A percentile compares a stretch with the other conserved stretches of the same genome.
phyloP scores from a whole-genome alignment of 1,140 invertebrate genomes.

The Drosophila ohnishii region DNA sequence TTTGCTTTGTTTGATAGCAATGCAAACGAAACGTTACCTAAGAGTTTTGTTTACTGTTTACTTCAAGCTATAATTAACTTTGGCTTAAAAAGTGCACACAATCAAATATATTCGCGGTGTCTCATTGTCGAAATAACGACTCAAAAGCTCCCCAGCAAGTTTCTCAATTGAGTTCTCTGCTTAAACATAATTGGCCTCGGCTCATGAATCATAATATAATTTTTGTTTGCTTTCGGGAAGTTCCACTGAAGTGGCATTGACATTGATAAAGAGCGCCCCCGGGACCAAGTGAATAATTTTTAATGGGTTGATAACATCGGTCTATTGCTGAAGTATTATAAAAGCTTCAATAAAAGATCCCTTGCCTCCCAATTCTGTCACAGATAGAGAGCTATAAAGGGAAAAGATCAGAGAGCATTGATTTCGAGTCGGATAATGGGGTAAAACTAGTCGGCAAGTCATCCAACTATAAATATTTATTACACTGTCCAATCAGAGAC shows the following conservation, averaged over 20 bases:
- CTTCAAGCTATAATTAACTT: constrained; percentile 23
- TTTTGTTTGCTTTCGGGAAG: constrained; percentile 35
- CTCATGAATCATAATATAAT: constrained; percentile 33
- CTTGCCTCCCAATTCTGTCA: constrained; percentile 2
- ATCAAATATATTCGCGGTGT: constrained; percentile 5
- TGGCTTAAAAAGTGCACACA: constrained; percentile 6
- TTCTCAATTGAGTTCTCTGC: constrained; percentile 30
- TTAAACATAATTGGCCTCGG: constrained; percentile 35
- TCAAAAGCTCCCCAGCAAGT: background rate
- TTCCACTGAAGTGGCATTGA: constrained; percentile 43
- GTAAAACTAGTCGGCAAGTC: constrained; percentile 13
- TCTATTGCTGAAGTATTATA: constrained; percentile 14
- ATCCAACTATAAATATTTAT: constrained; percentile 38
- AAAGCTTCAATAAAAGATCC: constrained; percentile 7
- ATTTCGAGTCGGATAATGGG: constrained; percentile 10
- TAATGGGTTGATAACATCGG: constrained; percentile 35
- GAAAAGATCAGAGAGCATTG: constrained; percentile 10
- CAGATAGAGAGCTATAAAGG: constrained; percentile 10
- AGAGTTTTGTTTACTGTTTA: constrained; percentile 27
- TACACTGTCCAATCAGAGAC: constrained; percentile 32
- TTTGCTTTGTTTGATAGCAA: constrained; percentile 11
- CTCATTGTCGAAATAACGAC: background rate
- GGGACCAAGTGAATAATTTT: constrained; percentile 28
- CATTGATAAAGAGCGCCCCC: constrained; percentile 35
- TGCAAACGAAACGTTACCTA: constrained; percentile 7